Evolutionary conservation across 1,140 invertebrate genomes (phyloP), one percentile per base, ranked within the genome.

Genomic region (Drosophila ercepeae): DNA sequence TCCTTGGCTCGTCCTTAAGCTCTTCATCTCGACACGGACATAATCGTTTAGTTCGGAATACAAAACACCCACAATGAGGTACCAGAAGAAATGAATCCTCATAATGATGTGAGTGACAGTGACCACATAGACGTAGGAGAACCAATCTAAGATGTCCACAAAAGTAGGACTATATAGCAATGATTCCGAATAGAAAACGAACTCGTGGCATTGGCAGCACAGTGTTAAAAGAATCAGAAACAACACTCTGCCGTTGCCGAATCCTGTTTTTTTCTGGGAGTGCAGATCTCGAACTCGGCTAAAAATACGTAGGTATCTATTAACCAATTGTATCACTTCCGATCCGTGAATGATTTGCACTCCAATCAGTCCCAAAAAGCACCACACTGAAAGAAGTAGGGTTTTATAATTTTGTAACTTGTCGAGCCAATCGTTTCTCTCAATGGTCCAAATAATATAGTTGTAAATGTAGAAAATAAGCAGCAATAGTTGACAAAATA

Each of bases 31-130:
- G 13, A n/a, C 1, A 0, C 13, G 27, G 9, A 21, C 25, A 6
- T 23, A 48, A 6, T 34, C 27, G 44, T 48, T 57, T 11, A 57
- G 23, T 7, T 49, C 45, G 9, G 27, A 45, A 29, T 49, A 57
- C n/a, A 57, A 2, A 7, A 36, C 19, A n/a, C 27, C 27, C 0
- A 57, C 19, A 4, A 13, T 1, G 2, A 57, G n/a, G 29, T 57
- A 57, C 54, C 54, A 57, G 6, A 57, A 3, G 3, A 49, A 34
- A 34, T 49, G 14, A 0, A 57, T 49, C 1, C 4, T 2, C 3
- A n/a, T 16, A 7, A 49, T 23, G 8, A 18, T 8, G 32, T 25
- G 13, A 16, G 0, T 25, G 9, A 16, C 1, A 1, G 34, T 8
- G 11, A 3, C 0, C 1, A 57, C 54, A n/a, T 57, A 49, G 11